These are phyloP conservation scores for Plagodis pulveraria DNA, from an alignment of 2,888 invertebrate species.

Conservation along the genomic window DNA sequence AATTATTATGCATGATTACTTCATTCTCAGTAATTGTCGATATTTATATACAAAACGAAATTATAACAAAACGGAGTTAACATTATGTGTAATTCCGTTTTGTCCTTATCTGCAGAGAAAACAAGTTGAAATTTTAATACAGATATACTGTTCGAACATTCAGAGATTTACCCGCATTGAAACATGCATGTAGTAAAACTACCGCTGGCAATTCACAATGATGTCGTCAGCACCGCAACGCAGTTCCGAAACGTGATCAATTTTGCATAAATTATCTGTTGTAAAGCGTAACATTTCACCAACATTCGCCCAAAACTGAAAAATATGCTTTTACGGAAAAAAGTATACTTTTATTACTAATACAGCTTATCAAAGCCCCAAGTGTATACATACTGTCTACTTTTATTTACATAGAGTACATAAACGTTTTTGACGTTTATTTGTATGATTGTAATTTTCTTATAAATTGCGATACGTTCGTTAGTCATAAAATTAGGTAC, in stretches of 20 bases:
- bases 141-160: neutral
- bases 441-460: slow-evolving; percentile 4
- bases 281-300: slow-evolving; percentile 28
- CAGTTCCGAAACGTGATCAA: slow-evolving; percentile 32
- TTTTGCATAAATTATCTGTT: slow-evolving; percentile 37
- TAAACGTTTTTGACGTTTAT: neutral
- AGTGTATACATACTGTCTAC: too few relatives aligned
- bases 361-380: too few relatives aligned
- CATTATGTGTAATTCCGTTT: too few relatives aligned
- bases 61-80: too few relatives aligned
- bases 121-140: neutral
- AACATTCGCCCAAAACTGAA: slow-evolving; percentile 31
- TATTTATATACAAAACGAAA: too few relatives aligned
- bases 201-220: slow-evolving; percentile 26
- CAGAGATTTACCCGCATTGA: slow-evolving; percentile 13
- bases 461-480: slow-evolving; percentile 8
- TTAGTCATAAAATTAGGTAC: slow-evolving; percentile 55
- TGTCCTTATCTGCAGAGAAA: too few relatives aligned
- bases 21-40: too few relatives aligned
- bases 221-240: slow-evolving; percentile 30
- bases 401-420: too few relatives aligned
- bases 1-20: too few relatives aligned
- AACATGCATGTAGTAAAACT: slow-evolving; percentile 1
- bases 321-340: neutral
- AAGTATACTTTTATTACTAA: too few relatives aligned